Percentiles rank a stretch among this genome's conserved stretches.
Conservation (phyloP, 2,797 vertebrate genomes). For the Helicolenus hilgendorfi region DNA sequence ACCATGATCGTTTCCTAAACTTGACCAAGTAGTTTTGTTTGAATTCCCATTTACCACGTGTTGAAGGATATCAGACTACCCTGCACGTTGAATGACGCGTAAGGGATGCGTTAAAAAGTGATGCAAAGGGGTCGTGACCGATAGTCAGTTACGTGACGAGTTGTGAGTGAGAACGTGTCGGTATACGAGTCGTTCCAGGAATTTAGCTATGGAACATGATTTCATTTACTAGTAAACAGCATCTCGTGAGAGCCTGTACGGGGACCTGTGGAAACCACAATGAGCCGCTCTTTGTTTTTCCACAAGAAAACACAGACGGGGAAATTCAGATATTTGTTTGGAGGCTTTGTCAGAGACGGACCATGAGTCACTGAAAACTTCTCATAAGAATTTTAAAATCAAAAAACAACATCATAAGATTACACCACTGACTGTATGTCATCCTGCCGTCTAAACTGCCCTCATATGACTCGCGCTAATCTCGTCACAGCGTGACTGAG, state of each 20-base stretch:
- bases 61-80: too few species aligned
- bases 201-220: not conserved
- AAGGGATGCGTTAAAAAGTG: too few species aligned
- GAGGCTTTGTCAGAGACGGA: not conserved
- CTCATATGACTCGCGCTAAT: constrained; percentile 29
- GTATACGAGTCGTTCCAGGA: not conserved
- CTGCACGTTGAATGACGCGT: rapidly evolving
- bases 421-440: constrained; percentile 13
- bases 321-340: not conserved
- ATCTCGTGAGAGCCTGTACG: not conserved
- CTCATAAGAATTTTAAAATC: not conserved
- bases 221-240: not conserved
- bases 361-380: not conserved
- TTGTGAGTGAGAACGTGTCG: not conserved
- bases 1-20: too few species aligned
- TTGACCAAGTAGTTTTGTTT: too few species aligned
- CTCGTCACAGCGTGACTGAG: constrained; percentile 8
- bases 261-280: not conserved
- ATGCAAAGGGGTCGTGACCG: too few species aligned
- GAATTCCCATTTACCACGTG: too few species aligned
- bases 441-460: not conserved
- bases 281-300: not conserved
- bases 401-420: not conserved
- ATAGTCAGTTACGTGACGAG: too few species aligned
- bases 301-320: not conserved